Conservation (phyloP, 2,888 invertebrate genomes). For the Apoderus coryli region DNA sequence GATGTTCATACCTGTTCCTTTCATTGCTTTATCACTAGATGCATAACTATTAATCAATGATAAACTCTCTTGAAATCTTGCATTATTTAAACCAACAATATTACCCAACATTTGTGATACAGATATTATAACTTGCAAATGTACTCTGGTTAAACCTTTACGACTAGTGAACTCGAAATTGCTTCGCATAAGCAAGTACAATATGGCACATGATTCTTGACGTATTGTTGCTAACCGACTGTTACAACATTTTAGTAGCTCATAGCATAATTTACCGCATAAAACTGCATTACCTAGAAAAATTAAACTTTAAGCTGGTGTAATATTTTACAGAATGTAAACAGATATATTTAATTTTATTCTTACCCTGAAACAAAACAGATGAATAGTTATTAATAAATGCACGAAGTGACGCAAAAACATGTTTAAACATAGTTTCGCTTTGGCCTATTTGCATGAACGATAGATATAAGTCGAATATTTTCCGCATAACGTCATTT, state of each 20-base stretch:
- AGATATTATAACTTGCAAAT: constrained; percentile 88
- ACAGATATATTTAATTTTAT: no score
- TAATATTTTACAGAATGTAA: no score
- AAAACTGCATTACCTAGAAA: constrained; percentile 54
- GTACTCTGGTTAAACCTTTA: constrained; percentile 76
- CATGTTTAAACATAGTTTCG: constrained; percentile 76
- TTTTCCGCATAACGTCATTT: constrained; percentile 62
- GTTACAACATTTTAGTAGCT: constrained; percentile 71
- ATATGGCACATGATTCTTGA: constrained; percentile 81
- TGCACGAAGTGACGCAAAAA: constrained; percentile 81
- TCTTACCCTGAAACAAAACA: constrained; percentile 66
- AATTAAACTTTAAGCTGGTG: no score
- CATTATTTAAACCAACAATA: constrained; percentile 79
- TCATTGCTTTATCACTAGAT: constrained; percentile 85
- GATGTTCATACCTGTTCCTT: constrained; percentile 56
- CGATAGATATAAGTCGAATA: constrained; percentile 76
- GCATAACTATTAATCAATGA: constrained; percentile 89
- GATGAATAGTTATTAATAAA: constrained; percentile 84
- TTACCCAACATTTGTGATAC: constrained; percentile 88
- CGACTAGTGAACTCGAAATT: constrained; percentile 82
- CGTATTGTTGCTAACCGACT: constrained; percentile 71
- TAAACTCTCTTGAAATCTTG: constrained; percentile 87
- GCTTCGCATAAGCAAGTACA: constrained; percentile 85
- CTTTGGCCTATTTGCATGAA: constrained; percentile 82
- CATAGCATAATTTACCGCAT: constrained; percentile 69